Evolutionary conservation across 2,113 vertebrate species (phyloP).

Genomic region (Siniperca knerii): DNA sequence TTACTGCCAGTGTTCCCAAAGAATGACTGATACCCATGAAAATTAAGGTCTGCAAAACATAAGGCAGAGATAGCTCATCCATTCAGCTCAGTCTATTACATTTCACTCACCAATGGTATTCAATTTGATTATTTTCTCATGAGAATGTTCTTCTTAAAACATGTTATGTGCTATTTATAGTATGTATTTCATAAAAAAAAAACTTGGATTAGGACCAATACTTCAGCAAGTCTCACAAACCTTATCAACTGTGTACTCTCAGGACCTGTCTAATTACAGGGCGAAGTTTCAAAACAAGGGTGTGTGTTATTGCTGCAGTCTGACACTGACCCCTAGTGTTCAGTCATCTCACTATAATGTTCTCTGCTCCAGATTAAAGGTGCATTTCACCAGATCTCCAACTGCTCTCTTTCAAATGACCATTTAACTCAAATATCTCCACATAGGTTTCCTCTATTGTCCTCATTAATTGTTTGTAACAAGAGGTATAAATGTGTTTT

Average conservation of each 20-base stretch:
- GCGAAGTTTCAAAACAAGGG: neutral
- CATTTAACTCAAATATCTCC: slow-evolving; percentile 7
- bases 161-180: slow-evolving; percentile 11
- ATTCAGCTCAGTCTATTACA: neutral
- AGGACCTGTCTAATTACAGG: neutral
- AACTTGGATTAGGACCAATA: slow-evolving; percentile 45
- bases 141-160: neutral
- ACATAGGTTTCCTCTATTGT: neutral
- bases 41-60: slow-evolving; percentile 44
- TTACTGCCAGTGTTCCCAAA: slow-evolving; percentile 9
- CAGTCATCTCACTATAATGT: neutral
- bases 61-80: neutral
- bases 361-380: neutral
- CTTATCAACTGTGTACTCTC: neutral
- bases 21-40: slow-evolving; percentile 3
- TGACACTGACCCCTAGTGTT: slow-evolving; percentile 68
- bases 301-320: slow-evolving; percentile 5
- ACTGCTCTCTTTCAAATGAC: slow-evolving; percentile 17
- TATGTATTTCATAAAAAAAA: slow-evolving; percentile 8
- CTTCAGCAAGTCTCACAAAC: slow-evolving; percentile 1
- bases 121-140: slow-evolving; percentile 21
- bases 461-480: slow-evolving; percentile 10
- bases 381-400: slow-evolving; percentile 7
- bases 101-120: slow-evolving; percentile 15
- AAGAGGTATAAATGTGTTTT: slow-evolving; percentile 32